Evolutionary conservation across 2,113 vertebrate species (phyloP).

Genomic region (Sisor rabdophorus): DNA sequence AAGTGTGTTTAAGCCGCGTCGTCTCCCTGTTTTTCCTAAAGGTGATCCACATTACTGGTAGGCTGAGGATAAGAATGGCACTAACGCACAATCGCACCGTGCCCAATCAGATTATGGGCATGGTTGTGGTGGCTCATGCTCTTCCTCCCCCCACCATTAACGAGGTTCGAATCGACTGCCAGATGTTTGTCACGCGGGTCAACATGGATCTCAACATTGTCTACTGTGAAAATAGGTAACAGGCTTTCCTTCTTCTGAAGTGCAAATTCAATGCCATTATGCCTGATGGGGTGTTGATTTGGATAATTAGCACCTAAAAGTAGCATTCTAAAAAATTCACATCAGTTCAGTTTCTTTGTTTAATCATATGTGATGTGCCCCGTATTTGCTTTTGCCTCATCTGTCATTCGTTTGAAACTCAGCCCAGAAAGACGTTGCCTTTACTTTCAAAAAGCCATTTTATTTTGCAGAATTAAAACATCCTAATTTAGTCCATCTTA

Average conservation of each 20-base stretch:
- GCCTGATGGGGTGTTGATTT: neutral
- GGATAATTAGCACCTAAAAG: neutral
- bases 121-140: constrained; percentile 94
- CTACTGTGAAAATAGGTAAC: constrained; percentile 99
- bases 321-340: neutral
- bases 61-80: constrained; percentile 88
- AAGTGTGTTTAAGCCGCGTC: neutral
- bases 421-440: constrained; percentile 23
- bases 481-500: constrained; percentile 48
- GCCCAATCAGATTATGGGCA: constrained; percentile 95
- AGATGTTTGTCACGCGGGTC: constrained; percentile 98
- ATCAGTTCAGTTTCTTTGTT: neutral
- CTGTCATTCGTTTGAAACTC: constrained; percentile 30
- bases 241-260: neutral
- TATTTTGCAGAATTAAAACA: constrained; percentile 41
- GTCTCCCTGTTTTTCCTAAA: constrained; percentile 59
- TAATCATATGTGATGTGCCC: neutral
- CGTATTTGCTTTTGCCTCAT: constrained; percentile 16
- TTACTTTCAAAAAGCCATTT: constrained; percentile 32
- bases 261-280: neutral
- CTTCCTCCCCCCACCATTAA: constrained; percentile 97
- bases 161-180: constrained; percentile 98
- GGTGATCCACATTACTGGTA: constrained; percentile 96
- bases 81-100: constrained; percentile 87
- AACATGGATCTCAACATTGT: constrained; percentile 99